Evolutionary conservation across 2,888 invertebrate species (phyloP).

Genomic region (Amphimallon solstitiale): DNA sequence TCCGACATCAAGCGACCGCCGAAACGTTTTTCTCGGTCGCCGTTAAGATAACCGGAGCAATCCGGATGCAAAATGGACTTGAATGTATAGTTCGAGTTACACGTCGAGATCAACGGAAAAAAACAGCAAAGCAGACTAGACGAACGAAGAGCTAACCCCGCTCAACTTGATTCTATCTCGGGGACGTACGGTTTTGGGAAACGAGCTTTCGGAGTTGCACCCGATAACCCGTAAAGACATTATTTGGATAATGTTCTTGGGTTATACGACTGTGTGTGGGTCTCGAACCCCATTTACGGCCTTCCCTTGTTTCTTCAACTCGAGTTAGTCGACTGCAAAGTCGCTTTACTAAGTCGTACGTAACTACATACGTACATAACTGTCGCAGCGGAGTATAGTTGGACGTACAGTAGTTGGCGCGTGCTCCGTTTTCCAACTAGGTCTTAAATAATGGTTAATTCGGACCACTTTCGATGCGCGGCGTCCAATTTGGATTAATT

Average conservation of each 20-base stretch:
- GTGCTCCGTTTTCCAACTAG: slow-evolving; percentile 38
- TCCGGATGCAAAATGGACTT: slow-evolving; percentile 51
- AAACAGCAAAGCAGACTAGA: neutral
- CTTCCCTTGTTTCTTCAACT: neutral
- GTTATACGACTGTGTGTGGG: slow-evolving; percentile 2
- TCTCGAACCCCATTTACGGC: neutral
- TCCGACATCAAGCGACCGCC: slow-evolving; percentile 48
- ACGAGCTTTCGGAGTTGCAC: slow-evolving; percentile 43
- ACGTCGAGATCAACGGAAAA: slow-evolving; percentile 13
- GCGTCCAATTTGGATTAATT: slow-evolving; percentile 52
- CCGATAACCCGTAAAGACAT: slow-evolving; percentile 53
- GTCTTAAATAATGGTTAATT: slow-evolving; percentile 44
- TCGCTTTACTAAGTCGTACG: neutral
- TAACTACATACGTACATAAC: slow-evolving; percentile 9
- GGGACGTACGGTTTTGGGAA: slow-evolving; percentile 44
- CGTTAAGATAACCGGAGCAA: slow-evolving; percentile 48
- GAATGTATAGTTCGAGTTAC: slow-evolving; percentile 21
- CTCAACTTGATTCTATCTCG: slow-evolving; percentile 45
- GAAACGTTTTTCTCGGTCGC: slow-evolving; percentile 48
- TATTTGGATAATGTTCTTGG: slow-evolving; percentile 46
- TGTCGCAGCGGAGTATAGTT: slow-evolving; percentile 2
- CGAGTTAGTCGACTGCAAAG: slow-evolving; percentile 6
- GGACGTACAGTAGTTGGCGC: slow-evolving; percentile 32
- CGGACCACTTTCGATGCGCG: slow-evolving; percentile 47
- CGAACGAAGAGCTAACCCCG: slow-evolving; percentile 28